Evolutionary conservation across 2,113 vertebrate species (phyloP), one percentile per base, ranked within the genome.

Genomic region (Panthera leo): DNA sequence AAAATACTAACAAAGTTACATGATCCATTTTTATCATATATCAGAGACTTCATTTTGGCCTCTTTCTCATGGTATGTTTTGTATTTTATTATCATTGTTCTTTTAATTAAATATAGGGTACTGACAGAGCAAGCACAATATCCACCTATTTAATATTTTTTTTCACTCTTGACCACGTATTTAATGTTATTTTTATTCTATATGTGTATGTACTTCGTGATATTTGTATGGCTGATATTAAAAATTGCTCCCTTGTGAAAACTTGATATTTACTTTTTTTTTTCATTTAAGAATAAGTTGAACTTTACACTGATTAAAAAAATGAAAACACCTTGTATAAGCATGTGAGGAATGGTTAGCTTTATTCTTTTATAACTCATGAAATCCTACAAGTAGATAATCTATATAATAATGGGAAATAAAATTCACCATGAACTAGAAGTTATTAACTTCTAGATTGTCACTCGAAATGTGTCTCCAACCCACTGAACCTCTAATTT

Each of bases 101-200:
- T 48, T 89, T 78, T 58, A 23, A 53, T 42, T 45, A 91, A 79
- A 16, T 88, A 58, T 11, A 82, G 16, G 55, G 19, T 73, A n/a
- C 27, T 23, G 18, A 78, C 21, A 68, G 11, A 83, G 65, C 0
- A 36, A 58, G 3, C 36, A 71, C 39, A 65, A 42, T 65, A 83
- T 34, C 67, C 29, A 15, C 6, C n/a, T 39, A 36, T 34, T 42
- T 78, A 75, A 80, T 86, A 61, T 51, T 5, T n/a, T 79, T 76
- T n/a, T 42, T 19, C 21, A 5, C 27, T 55, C 4, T 65, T 87
- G 5, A 63, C 61, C 29, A 15, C 6, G n/a, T 39, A 61, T 34
- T 31, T 83, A 67, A 80, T 86, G 27, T 53, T 85, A 55, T 67
- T 94, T 87, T 95, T 89, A 75, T 55, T 96, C 11, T 63, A 27